These are phyloP conservation scores for Mormyrops attenuatus DNA, from an alignment of 2,797 vertebrate genomes.

Conservation along the genomic window DNA sequence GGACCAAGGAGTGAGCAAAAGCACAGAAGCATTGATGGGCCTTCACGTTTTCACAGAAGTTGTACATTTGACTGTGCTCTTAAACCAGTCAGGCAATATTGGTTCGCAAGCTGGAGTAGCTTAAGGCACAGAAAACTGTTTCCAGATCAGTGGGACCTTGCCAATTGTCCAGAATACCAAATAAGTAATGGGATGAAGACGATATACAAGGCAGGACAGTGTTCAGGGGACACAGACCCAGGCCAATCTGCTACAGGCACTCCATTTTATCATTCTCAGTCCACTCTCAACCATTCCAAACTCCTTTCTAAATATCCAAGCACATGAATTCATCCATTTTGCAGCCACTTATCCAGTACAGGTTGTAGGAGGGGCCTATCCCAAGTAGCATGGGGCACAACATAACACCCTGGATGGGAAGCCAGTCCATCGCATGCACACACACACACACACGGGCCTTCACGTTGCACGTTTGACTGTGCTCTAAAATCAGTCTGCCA, in stretches of 20 bases:
- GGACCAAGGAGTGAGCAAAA: not conserved
- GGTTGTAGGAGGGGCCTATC: not conserved
- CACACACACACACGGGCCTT: not conserved
- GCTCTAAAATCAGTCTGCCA: not conserved
- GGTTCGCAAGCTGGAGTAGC: not conserved
- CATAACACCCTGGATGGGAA: not conserved
- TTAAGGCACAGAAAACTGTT: not conserved
- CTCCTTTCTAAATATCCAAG: not conserved
- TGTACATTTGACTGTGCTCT: not conserved
- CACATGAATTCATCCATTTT: not conserved
- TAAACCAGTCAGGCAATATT: not conserved
- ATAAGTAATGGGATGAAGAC: not conserved
- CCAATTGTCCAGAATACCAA: not conserved
- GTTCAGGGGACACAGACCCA: not conserved
- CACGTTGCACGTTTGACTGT: not conserved
- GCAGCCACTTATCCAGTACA: not conserved
- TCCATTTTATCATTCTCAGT: not conserved
- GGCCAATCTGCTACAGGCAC: not conserved
- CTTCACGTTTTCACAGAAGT: not conserved
- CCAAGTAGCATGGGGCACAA: not conserved
- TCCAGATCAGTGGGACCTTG: not conserved
- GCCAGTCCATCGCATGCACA: not conserved
- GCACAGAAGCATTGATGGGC: not conserved
- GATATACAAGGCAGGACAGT: not conserved
- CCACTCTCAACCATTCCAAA: not conserved